Evolutionary conservation across 2,113 vertebrate species (phyloP).

Genomic region (Theristicus caerulescens): DNA sequence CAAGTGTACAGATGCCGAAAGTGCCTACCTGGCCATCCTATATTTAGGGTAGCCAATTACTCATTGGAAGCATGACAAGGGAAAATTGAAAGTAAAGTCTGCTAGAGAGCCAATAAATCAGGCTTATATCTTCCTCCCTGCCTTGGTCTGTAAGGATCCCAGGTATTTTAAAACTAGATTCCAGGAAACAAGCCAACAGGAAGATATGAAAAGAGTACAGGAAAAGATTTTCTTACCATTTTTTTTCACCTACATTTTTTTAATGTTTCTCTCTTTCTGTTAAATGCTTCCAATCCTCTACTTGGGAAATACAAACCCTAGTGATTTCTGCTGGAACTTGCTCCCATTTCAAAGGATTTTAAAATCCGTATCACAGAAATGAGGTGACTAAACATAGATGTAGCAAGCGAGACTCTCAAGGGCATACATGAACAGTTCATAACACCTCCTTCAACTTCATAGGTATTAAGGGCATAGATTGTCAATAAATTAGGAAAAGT

Average conservation of each 20-base stretch:
- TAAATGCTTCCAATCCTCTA: background rate
- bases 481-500: background rate
- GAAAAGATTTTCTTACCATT: background rate
- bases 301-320: background rate
- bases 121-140: background rate
- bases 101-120: constrained; percentile 13
- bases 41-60: background rate
- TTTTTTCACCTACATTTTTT: background rate
- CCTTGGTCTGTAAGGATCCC: background rate
- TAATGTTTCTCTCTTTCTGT: background rate
- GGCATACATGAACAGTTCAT: background rate
- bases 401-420: background rate
- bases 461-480: background rate
- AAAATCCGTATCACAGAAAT: background rate
- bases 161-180: background rate
- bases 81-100: constrained; percentile 38
- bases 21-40: background rate
- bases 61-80: background rate
- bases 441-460: background rate
- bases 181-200: background rate
- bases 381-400: background rate
- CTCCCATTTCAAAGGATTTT: background rate
- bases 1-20: background rate
- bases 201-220: background rate
- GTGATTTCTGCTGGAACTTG: background rate